These are phyloP conservation scores for Entelurus aequoreus DNA, from an alignment of 2,113 vertebrate species.

Conservation along the genomic window DNA sequence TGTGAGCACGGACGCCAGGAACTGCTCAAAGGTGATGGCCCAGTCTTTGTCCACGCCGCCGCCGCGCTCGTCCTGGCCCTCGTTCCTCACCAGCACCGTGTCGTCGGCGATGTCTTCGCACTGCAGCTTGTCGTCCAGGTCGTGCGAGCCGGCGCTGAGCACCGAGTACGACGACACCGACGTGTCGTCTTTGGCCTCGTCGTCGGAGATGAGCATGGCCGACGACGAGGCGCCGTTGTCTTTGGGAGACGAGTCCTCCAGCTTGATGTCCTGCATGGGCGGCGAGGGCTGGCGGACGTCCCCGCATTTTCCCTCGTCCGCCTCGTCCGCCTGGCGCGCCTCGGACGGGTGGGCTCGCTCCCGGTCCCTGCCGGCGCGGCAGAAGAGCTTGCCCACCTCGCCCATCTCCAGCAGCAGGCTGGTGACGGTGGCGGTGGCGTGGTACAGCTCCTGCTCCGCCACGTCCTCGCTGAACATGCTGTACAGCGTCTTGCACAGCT, in stretches of 20 bases:
- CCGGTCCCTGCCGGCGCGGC: conserved; percentile 49
- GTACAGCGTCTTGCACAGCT: conserved; percentile 95
- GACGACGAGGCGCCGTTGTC: conserved; percentile 79
- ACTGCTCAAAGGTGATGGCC: conserved; percentile 97
- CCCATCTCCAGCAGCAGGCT: conserved; percentile 96
- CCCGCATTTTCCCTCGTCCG: conserved; percentile 14
- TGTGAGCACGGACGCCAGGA: conserved; percentile 90
- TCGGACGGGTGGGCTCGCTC: conserved; percentile 14
- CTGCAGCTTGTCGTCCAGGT: conserved; percentile 91
- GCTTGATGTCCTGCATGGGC: conserved; percentile 91
- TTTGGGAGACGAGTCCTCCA: conserved; percentile 89
- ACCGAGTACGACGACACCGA: conserved; percentile 98
- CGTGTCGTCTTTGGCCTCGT: conserved; percentile 94
- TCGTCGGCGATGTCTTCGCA: conserved; percentile 95
- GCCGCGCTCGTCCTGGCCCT: background rate
- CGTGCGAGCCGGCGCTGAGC: conserved; percentile 89
- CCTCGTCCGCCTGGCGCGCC: conserved; percentile 21
- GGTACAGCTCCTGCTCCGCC: conserved; percentile 92
- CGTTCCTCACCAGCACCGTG: conserved; percentile 84
- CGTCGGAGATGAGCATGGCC: conserved; percentile 92
- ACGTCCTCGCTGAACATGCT: conserved; percentile 96
- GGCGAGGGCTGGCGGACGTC: conserved; percentile 45
- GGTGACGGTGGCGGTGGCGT: conserved; percentile 91
- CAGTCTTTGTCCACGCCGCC: conserved; percentile 86
- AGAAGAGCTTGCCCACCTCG: conserved; percentile 92